These are phyloP conservation scores for Drosophila algonquin DNA, from an alignment of 2,888 invertebrate species.

Conservation along the genomic window DNA sequence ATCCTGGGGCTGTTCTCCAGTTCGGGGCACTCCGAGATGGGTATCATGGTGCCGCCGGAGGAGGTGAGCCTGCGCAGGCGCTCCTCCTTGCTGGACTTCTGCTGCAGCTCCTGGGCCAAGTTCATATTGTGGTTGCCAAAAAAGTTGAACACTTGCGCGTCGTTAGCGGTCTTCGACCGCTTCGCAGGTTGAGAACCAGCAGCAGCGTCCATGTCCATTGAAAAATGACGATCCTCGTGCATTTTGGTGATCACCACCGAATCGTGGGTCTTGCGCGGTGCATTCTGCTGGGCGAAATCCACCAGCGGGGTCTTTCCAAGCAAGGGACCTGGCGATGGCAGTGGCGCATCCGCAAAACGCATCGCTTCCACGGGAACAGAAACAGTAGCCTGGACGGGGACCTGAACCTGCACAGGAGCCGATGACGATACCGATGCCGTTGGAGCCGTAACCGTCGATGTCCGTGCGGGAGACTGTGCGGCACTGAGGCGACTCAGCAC, in stretches of 20 bases:
- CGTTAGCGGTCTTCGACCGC: conserved; percentile 56
- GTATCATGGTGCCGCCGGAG: conserved; percentile 85
- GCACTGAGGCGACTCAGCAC: conserved; percentile 84
- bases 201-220: conserved; percentile 25
- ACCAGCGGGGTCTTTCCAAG: conserved; percentile 92
- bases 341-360: conserved; percentile 86
- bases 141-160: conserved; percentile 18
- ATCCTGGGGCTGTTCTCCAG: conserved; percentile 89
- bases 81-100: conserved; percentile 71
- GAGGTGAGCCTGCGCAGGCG: conserved; percentile 79
- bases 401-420: conserved; percentile 23
- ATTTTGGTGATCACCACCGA: conserved; percentile 83
- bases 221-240: conserved; percentile 81
- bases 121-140: conserved; percentile 27
- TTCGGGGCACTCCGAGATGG: conserved; percentile 86
- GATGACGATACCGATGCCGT: conserved; percentile 19
- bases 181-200: conserved; percentile 47
- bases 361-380: conserved; percentile 60
- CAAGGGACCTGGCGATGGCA: conserved; percentile 92
- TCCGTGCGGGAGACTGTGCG: conserved; percentile 72
- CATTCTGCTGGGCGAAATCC: conserved; percentile 85
- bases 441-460: conserved; percentile 50
- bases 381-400: not conserved
- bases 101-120: conserved; percentile 68
- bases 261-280: conserved; percentile 75